Base-by-base conservation (phyloP, 2,113 vertebrate species). In the Sinocyclocheilus grahami region DNA sequence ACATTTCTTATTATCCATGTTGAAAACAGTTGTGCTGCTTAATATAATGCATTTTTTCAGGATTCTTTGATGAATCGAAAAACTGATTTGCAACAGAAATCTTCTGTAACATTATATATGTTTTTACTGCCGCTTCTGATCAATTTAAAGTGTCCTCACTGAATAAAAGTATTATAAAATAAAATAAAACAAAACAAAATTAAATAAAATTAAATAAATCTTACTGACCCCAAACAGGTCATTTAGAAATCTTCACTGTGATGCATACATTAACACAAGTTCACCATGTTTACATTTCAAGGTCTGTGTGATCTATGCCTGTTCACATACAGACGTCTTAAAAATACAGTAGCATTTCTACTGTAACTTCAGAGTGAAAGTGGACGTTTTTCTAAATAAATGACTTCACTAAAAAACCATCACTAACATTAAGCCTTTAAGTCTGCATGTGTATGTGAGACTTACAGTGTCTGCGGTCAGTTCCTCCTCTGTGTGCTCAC, bases 391-490 rank as follows among this genome's bases (percentile, higher is more conserved):
- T 48, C 11, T 48, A 48, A 48, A 13, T 48, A 48, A 48, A 48
- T 48, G 46, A 46, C 42, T 46, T 27, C 27, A 27, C 27, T 27
- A 27, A 27, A 27, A 27, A 27, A 27, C 12, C 13, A 65, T 48
- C 11, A 65, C 62, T 63, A 4, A 63, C 60, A 63, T 63, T 67
- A 30, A 67, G 27, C 7, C 48, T 42, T 77, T 77, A 51, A 77
- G n/a, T 27, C 22, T 65, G 12, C 9, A 12, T n/a, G 22, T 69
- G 39, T 53, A 9, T 33, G 71, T 74, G 82, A 18, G 58, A 86
- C 92, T 0, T 94, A 97, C 97, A 65, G 93, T 96, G 92, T 97
- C 96, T 0, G 94, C 95, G 0, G 91, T 94, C 90, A 96, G 96
- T n/a, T 93, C 93, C 86, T 93, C 93, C 86, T 95, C 86, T 53